Evolutionary conservation across 1,140 invertebrate genomes (phyloP).

Genomic region (Anthonomus grandis): DNA sequence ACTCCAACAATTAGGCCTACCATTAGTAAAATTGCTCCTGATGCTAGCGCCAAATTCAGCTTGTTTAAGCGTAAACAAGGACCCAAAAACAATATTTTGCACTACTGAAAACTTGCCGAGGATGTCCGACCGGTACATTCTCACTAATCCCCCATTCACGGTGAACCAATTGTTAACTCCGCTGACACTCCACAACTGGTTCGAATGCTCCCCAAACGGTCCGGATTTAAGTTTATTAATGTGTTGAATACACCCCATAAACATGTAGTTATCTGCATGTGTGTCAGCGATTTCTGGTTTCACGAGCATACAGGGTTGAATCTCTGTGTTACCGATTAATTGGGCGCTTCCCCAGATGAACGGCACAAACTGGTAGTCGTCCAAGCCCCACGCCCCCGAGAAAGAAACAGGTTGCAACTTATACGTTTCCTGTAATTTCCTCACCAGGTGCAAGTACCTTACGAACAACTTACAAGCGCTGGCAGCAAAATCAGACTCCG

Average conservation of each 20-base stretch:
- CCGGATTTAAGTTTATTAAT: conserved; percentile 96
- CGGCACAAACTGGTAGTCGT: conserved; percentile 98
- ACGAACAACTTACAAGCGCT: conserved; percentile 71
- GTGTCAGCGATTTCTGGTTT: conserved; percentile 73
- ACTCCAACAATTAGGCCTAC: too few species aligned
- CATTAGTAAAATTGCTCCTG: too few species aligned
- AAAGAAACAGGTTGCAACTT: conserved; percentile 99
- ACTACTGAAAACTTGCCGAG: conserved; percentile 95
- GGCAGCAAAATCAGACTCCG: conserved; percentile 71
- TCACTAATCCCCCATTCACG: conserved; percentile 93
- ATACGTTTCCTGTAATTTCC: conserved; percentile 87
- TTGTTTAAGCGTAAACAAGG: conserved; percentile 67
- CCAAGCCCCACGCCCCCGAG: conserved; percentile 96
- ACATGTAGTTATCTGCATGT: conserved; percentile 85
- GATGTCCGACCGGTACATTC: conserved; percentile 99
- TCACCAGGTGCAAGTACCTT: conserved; percentile 76
- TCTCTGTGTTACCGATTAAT: conserved; percentile 78
- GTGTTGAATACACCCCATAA: conserved; percentile 90
- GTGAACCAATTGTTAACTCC: conserved; percentile 90
- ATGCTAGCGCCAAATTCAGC: conserved; percentile 40
- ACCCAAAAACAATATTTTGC: conserved; percentile 98
- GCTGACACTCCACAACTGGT: conserved; percentile 98
- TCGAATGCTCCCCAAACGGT: conserved; percentile 98
- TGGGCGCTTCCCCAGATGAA: conserved; percentile 99
- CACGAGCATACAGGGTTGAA: conserved; percentile 84